Evolutionary conservation across 2,888 invertebrate species (phyloP).

Genomic region (Cantharis rustica): DNA sequence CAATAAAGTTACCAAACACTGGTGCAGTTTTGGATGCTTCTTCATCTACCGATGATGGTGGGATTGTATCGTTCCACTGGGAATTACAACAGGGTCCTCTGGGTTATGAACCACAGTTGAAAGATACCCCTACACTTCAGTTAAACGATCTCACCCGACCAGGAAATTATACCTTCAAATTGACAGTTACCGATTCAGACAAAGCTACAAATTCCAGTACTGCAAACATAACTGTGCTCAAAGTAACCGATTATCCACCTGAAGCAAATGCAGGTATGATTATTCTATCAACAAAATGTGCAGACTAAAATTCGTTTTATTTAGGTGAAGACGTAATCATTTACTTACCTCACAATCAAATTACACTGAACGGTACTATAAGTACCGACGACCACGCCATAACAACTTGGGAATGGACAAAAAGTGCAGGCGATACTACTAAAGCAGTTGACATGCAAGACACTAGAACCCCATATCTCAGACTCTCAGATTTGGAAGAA

Average conservation of each 20-base stretch:
- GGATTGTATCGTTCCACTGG: conserved; percentile 89
- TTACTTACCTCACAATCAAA: conserved; percentile 81
- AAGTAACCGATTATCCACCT: conserved; percentile 93
- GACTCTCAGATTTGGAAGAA: conserved; percentile 86
- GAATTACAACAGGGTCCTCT: conserved; percentile 87
- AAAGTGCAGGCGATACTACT: conserved; percentile 82
- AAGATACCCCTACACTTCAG: conserved; percentile 81
- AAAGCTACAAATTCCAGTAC: conserved; percentile 83
- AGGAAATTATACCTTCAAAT: conserved; percentile 87
- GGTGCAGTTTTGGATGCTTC: conserved; percentile 88
- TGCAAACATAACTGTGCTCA: conserved; percentile 87
- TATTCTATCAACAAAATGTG: background rate
- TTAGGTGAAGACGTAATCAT: conserved; percentile 85
- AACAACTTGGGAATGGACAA: conserved; percentile 94
- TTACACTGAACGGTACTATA: conserved; percentile 80
- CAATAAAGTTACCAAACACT: conserved; percentile 87
- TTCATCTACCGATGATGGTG: conserved; percentile 72
- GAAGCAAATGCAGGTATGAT: conserved; percentile 83
- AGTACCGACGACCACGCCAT: conserved; percentile 95
- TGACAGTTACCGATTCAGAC: conserved; percentile 91
- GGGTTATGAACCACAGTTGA: conserved; percentile 79
- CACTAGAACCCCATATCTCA: conserved; percentile 84
- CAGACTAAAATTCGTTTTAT: conserved; percentile 17
- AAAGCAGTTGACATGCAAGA: conserved; percentile 97
- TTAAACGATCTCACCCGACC: conserved; percentile 82